Base-by-base conservation (phyloP, 1,140 invertebrate species). In the Sipha flava region DNA sequence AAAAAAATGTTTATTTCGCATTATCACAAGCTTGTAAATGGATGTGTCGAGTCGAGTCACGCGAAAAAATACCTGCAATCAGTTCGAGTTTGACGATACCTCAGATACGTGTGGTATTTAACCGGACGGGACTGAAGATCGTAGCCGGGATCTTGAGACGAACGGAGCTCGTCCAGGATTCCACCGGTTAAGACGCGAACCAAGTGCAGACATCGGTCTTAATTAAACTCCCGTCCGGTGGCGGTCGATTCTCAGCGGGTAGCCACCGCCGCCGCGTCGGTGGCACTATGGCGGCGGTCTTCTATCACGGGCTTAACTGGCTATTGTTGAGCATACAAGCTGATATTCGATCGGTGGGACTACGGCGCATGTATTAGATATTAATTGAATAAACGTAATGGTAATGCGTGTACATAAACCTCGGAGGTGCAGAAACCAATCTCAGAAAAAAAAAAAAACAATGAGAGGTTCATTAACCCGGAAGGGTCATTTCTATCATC, bases 401-500 rank as follows among this genome's bases (percentile, higher is more conserved):
- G 14, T 18, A 31, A 34, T 37, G 18, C 7, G 31, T 59, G 9
- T 59, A 59, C 5, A 29, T 16, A 18, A 43, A 37, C 18, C 29
- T 49, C 26, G 45, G 47, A 18, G 49, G n/a, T 34, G 37, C 62
- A 37, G 43, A 54, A 75, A 54, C 49, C 16, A 14, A 23, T 37
- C 47, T 34, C 9, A 6, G 16, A 34, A 73, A 34, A 54, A 49
- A 54, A 75, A 1, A 47, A 34, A 62, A 16, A 62, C 62, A 66
- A 66, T 54, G 5, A 18, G 45, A 49, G n/a, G 70, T 75, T 54
- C 47, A 5, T 75, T 75, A 75, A 73, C 70, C 70, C 70, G 70
- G 70, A 73, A 73, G 70, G 70, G 70, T 73, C 70, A 43, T 52
- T 73, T 70, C 47, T 45, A 70, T 47, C 66, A 70, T 43, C 62